phyloP scores from a whole-genome alignment of 1,140 invertebrate genomes.

The Camponotus vicinus region DNA sequence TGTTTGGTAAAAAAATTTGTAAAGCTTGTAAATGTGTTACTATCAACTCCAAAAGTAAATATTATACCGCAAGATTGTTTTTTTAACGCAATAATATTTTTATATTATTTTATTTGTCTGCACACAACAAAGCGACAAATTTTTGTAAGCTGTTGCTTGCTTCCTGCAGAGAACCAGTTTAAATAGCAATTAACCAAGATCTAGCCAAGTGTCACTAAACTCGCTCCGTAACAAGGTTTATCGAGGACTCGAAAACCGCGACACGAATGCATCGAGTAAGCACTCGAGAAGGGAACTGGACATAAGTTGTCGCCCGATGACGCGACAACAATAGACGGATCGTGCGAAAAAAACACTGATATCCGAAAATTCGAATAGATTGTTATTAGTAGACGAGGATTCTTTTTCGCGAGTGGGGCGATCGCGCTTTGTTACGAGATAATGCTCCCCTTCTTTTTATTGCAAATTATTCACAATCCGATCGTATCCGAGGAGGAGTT shows the following conservation, averaged over 20 bases:
- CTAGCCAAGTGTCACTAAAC: conserved; percentile 12
- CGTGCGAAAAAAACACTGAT: background rate
- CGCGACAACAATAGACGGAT: background rate
- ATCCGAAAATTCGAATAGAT: background rate
- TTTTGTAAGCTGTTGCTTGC: background rate
- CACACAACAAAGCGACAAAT: background rate
- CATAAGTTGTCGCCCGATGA: background rate
- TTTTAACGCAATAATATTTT: background rate
- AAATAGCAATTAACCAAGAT: conserved; percentile 17
- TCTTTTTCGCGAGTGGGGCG: background rate
- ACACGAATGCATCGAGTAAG: background rate
- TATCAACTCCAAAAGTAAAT: background rate
- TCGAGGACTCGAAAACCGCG: background rate
- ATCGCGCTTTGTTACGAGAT: background rate
- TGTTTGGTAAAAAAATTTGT: background rate
- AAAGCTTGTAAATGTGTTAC: background rate
- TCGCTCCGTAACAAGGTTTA: background rate
- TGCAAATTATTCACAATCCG: background rate
- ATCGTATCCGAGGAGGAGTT: no score
- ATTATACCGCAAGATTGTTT: background rate
- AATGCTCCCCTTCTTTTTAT: background rate
- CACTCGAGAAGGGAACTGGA: background rate
- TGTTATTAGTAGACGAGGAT: background rate
- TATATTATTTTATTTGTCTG: conserved; percentile 1
- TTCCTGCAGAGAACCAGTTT: conserved; percentile 2